These are phyloP conservation scores for Platanista minor DNA, from an alignment of 2,113 vertebrate genomes.

Conservation along the genomic window DNA sequence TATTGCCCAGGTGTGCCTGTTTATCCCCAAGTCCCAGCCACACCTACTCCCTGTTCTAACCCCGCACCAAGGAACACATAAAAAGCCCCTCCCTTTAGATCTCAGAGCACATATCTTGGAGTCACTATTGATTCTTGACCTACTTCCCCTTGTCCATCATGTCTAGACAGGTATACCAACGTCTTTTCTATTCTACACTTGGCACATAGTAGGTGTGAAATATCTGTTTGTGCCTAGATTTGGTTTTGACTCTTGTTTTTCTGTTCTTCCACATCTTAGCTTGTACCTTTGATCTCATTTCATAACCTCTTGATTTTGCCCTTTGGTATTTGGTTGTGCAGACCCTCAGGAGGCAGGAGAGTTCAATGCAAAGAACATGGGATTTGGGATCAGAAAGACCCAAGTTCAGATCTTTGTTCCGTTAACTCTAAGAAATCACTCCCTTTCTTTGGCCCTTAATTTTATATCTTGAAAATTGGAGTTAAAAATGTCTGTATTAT, in stretches of 20 bases:
- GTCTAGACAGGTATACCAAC: not conserved
- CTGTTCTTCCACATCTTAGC: not conserved
- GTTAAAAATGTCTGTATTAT: not conserved
- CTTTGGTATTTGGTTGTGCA: not conserved
- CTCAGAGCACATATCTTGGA: not conserved
- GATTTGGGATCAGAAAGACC: not conserved
- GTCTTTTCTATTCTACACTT: not conserved
- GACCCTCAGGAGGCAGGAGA: not conserved
- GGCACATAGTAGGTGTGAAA: not conserved
- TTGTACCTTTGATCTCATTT: not conserved
- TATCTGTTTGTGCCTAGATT: not conserved
- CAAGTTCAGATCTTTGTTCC: not conserved
- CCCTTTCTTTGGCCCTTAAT: not conserved
- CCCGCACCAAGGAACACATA: not conserved
- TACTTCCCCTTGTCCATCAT: not conserved
- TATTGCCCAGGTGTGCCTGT: constrained; percentile 26
- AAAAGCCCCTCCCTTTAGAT: not conserved
- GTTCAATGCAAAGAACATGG: not conserved
- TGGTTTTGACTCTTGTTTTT: not conserved
- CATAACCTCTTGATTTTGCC: not conserved
- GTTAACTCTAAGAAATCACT: not conserved
- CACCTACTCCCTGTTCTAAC: not conserved
- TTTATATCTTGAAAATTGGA: not conserved
- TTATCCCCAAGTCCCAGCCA: constrained; percentile 13
- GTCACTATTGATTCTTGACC: not conserved